Base-by-base conservation (phyloP, 2,797 vertebrate genomes). In the Microctenopoma steveboyesi region DNA sequence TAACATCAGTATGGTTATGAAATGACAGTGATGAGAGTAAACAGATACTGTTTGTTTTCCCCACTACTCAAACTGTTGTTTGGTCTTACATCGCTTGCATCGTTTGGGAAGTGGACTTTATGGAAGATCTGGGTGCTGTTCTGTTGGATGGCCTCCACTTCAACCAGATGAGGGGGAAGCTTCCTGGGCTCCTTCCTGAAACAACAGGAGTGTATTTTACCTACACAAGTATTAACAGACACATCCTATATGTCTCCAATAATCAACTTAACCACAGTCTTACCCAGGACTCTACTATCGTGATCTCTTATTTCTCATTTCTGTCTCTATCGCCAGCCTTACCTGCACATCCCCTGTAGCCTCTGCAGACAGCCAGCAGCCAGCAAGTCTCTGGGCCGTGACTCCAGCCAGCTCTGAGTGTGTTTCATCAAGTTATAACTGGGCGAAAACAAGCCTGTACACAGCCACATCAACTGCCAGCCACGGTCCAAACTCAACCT, bases 401-500 rank as follows among this genome's bases (percentile, higher is more conserved):
- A 94, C 87, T 97, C 94, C 40, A 97, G 89, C 87, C 98, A 99
- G 71, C 94, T 95, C 85, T 92, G 92, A 39, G 92, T 69, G 0
- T 97, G 94, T 59, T 59, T 92, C 71, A 95, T 83, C 85, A 99
- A 89, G 1, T 27, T 62, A 12, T 74, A 92, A 79, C 95, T 90
- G 1, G 98, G 97, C 0, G 95, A 91, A 74, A 98, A 99, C 76
- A 98, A 93, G 50, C 97, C 97, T 0, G 94, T 92, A 67, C 96
- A 98, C 56, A 99, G 89, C 96, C 97, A 99, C 42, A 98, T 85
- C 30, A 99, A 92, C 92, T 99, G 97, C 98, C 97, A 99, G 46
- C 96, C 97, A 11, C 88, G 93, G 67, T 95, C 94, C 46, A 94
- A 51, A 0, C 97, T 99, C 83, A 95, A 82, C 84, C 98, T 99